These are phyloP conservation scores for Hecatera dysodea DNA, from an alignment of 2,888 invertebrate genomes.

Conservation along the genomic window DNA sequence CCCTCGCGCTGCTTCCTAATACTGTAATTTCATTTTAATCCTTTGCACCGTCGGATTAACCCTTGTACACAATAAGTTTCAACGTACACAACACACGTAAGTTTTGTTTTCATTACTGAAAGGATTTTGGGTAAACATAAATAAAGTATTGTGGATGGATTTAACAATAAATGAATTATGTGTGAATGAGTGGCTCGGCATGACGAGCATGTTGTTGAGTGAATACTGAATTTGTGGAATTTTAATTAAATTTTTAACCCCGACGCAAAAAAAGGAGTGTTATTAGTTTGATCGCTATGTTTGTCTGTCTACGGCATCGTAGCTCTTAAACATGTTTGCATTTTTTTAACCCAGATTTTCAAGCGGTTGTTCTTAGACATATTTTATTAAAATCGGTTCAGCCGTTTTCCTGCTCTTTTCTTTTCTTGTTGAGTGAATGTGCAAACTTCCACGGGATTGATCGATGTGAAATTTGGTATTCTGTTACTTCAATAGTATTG, in stretches of 20 bases:
- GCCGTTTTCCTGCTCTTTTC: no score
- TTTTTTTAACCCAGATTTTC: no score
- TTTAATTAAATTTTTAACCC: constrained; percentile 36
- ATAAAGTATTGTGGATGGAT: constrained; percentile 67
- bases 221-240: constrained; percentile 35
- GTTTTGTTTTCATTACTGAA: constrained; percentile 60
- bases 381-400: no score
- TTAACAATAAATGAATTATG: constrained; percentile 67
- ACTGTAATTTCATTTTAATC: constrained; percentile 74
- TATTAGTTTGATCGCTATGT: no score
- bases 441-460: no score
- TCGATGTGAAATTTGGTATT: no score
- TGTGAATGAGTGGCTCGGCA: constrained; percentile 66
- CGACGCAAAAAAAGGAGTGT: no score
- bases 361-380: no score
- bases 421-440: no score
- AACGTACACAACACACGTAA: constrained; percentile 54
- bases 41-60: constrained; percentile 69
- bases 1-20: constrained; percentile 67
- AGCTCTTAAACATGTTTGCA: no score
- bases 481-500: no score
- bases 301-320: no score
- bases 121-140: constrained; percentile 61
- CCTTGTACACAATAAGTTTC: constrained; percentile 62
- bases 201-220: constrained; percentile 34